Percentiles rank a stretch among this genome's conserved stretches.
Evolutionary conservation across 1,140 invertebrate species (phyloP).

Genomic region (Drosophila pseudoobscura): DNA sequence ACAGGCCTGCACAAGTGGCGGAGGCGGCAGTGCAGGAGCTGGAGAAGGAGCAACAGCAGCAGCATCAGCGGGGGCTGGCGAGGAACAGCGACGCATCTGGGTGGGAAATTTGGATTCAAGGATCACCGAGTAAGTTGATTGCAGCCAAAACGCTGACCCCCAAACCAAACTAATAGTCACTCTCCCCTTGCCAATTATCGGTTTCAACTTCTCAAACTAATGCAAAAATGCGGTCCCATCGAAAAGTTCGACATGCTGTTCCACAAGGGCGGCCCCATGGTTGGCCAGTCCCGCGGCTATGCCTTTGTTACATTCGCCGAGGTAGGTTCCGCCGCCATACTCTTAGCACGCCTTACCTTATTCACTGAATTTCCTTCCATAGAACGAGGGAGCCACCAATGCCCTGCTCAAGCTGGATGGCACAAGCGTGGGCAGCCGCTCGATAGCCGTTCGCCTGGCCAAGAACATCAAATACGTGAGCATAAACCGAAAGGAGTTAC

Average conservation of each 20-base stretch:
- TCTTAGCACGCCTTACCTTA: too few species aligned
- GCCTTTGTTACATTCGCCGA: conserved; percentile 94
- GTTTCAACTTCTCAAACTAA: conserved; percentile 96
- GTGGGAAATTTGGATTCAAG: conserved; percentile 94
- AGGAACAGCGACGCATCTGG: conserved; percentile 87
- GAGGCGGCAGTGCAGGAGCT: conserved; percentile 8
- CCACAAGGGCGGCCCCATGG: conserved; percentile 93
- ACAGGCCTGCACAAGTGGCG: conserved; percentile 3
- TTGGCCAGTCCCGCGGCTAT: conserved; percentile 95
- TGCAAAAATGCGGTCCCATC: conserved; percentile 95
- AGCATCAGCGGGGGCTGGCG: background rate
- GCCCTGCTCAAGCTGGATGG: conserved; percentile 90
- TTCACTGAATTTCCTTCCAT: background rate
- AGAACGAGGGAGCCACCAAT: conserved; percentile 68
- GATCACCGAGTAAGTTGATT: conserved; percentile 94
- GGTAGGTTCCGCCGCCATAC: background rate
- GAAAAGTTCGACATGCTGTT: conserved; percentile 97
- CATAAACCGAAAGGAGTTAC: background rate
- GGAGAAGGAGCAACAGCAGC: background rate
- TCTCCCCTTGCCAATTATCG: conserved; percentile 86
- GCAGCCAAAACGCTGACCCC: conserved; percentile 7
- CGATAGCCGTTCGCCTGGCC: conserved; percentile 92
- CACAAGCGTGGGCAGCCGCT: conserved; percentile 89
- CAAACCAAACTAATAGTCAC: conserved; percentile 61
- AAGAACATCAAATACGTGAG: conserved; percentile 89